Base-by-base conservation (phyloP, 1,140 invertebrate species). In the Tigriopus japonicus region DNA sequence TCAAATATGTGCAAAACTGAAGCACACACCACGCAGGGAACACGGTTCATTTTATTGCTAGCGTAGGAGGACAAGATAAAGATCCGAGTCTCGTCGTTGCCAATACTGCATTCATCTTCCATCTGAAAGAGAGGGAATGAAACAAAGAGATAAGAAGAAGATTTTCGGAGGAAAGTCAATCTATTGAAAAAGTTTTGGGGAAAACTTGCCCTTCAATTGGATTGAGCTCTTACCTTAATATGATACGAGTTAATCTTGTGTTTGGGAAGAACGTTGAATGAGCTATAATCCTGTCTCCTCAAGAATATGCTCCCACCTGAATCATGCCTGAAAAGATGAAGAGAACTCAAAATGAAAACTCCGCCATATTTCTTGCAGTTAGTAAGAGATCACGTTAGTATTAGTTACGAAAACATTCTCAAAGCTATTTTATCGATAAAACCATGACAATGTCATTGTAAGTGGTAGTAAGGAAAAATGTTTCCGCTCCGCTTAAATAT, bases 241-340 rank as follows among this genome's bases (percentile, higher is more conserved):
- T 95, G 90, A 79, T 95, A 96, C 67, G 91, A 93, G 78, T 98
- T 98, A 70, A 94, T 83, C 77, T 94, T 94, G 70, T 90, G 84
- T 70, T 84, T 83, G 58, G 92, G 92, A 65, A 97, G 77, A 62
- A 82, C 80, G 71, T 92, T 95, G 79, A 96, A 96, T 41, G 87
- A 87, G 66, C 87, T 89, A 76, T 94, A 91, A 75, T 96, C 90
- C 67, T 84, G 75, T 62, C 93, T 82, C 65, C 88, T 81, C 21
- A 82, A 85, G 71, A 94, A 93, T 45, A 62, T 66, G 69, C 86
- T 89, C 42, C 86, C 86, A 60, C 85, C 85, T 68, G 84, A 86
- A 64, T 84, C 86, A 73, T 86, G 82, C 70, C 86, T 89, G 78
- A 17, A 78, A 59, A 58, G 55, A 56, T 42, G 52, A 60, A 21